These are phyloP conservation scores for Gymnorhina tibicen DNA, from an alignment of 2,113 vertebrate genomes.

Conservation along the genomic window DNA sequence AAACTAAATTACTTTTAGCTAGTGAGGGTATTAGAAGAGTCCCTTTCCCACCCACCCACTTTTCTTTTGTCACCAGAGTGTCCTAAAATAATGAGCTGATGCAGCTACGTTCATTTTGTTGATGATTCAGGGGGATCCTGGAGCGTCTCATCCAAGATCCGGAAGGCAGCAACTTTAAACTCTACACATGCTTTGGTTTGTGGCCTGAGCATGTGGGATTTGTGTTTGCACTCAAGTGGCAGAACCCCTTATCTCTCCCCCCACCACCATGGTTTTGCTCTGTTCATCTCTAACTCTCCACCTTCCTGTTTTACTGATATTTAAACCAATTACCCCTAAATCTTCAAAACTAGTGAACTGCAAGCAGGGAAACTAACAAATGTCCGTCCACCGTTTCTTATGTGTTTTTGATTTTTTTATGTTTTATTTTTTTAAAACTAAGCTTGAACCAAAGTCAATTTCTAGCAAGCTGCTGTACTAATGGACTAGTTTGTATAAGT, in stretches of 20 bases:
- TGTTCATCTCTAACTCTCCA: conserved; percentile 60
- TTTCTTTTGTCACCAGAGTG: conserved; percentile 39
- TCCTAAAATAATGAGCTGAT: conserved; percentile 19
- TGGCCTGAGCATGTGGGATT: conserved; percentile 22
- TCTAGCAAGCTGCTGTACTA: conserved; percentile 97
- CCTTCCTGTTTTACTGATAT: conserved; percentile 61
- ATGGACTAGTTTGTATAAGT: conserved; percentile 84
- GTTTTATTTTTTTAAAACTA: conserved; percentile 81
- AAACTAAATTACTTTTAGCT: conserved; percentile 41
- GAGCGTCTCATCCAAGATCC: conserved; percentile 39
- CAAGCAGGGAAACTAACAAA: conserved; percentile 79
- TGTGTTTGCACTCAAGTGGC: conserved; percentile 56
- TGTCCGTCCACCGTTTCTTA: conserved; percentile 86
- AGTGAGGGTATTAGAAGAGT: conserved; percentile 20
- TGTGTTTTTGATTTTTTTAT: conserved; percentile 71
- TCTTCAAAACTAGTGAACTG: conserved; percentile 74
- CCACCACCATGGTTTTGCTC: conserved; percentile 14
- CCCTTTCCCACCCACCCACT: neutral
- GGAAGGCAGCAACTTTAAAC: conserved; percentile 45
- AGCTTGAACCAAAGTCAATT: conserved; percentile 99
- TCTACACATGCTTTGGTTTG: neutral
- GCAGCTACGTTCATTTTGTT: conserved; percentile 24
- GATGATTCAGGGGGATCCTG: conserved; percentile 45
- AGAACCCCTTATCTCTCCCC: conserved; percentile 56
- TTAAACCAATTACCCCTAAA: conserved; percentile 56